Percentiles rank a stretch among this genome's conserved stretches.
These are phyloP conservation scores for Drosophila stalkeri DNA, from an alignment of 2,888 invertebrate genomes.

Conservation along the genomic window DNA sequence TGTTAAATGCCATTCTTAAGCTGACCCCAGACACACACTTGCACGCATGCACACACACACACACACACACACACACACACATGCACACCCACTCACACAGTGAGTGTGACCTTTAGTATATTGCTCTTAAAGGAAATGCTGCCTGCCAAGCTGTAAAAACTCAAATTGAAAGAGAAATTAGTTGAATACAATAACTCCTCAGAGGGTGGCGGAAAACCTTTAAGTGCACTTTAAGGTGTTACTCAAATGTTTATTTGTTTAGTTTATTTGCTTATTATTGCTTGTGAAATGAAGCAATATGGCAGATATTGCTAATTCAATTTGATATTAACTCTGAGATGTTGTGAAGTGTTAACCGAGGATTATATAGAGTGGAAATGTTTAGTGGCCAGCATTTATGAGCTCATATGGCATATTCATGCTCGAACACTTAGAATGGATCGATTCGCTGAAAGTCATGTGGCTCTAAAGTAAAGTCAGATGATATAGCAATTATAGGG, in stretches of 20 bases:
- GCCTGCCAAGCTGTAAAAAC: constrained; percentile 12
- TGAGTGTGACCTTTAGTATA: constrained; percentile 39
- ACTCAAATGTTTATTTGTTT: constrained; percentile 35
- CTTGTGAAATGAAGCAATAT: neutral
- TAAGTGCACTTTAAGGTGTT: constrained; percentile 46
- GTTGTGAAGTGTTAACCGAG: neutral
- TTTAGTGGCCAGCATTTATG: neutral
- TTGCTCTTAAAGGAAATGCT: constrained; percentile 5
- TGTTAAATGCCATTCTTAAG: constrained; percentile 18
- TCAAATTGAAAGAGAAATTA: neutral
- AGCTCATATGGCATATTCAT: neutral
- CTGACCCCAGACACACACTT: constrained; percentile 9
- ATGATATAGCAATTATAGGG: neutral
- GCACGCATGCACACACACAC: neutral
- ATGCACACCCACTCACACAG: neutral
- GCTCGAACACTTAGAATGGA: neutral
- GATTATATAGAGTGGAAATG: neutral
- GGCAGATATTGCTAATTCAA: constrained; percentile 3
- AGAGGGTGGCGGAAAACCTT: constrained; percentile 15
- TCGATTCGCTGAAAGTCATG: neutral
- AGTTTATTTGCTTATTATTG: constrained; percentile 26
- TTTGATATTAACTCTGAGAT: neutral
- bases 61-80: neutral
- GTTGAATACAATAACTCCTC: constrained; percentile 12
- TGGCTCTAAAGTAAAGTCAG: neutral